Evolutionary conservation across 2,797 vertebrate species (phyloP).

Genomic region (Ctenosaura bakeri): DNA sequence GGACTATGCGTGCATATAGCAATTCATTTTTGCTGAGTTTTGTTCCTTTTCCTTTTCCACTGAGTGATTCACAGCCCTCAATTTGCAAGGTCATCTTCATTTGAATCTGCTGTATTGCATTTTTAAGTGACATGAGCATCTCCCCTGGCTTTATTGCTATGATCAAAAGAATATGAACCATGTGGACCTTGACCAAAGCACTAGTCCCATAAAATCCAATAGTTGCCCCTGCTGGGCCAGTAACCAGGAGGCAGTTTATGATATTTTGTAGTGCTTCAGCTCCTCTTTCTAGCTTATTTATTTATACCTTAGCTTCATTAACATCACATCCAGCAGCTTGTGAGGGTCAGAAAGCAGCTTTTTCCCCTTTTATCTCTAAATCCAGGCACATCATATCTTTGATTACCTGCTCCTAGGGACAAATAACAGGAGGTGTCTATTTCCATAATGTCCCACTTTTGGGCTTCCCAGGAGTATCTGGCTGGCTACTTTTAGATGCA

Average conservation of each 20-base stretch:
- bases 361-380: background rate
- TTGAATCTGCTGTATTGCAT: conserved; percentile 62
- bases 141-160: conserved; percentile 52
- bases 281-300: conserved; percentile 16
- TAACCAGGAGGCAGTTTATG: conserved; percentile 56
- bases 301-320: conserved; percentile 54
- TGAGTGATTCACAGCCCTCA: conserved; percentile 62
- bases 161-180: conserved; percentile 64
- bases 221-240: conserved; percentile 50
- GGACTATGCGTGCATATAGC: background rate
- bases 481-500: background rate
- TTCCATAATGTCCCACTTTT: background rate
- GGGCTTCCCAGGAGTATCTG: background rate
- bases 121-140: conserved; percentile 60
- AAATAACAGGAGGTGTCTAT: background rate
- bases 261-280: conserved; percentile 35
- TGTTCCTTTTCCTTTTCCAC: conserved; percentile 50
- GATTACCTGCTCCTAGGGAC: conserved; percentile 5
- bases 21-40: conserved; percentile 43
- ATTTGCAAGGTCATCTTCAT: conserved; percentile 69
- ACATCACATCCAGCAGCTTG: background rate
- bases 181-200: conserved; percentile 61
- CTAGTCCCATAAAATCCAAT: conserved; percentile 51
- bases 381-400: background rate
- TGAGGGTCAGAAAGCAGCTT: conserved; percentile 31